Evolutionary conservation across 1,140 invertebrate genomes (phyloP).

Genomic region (Cepaea nemoralis): DNA sequence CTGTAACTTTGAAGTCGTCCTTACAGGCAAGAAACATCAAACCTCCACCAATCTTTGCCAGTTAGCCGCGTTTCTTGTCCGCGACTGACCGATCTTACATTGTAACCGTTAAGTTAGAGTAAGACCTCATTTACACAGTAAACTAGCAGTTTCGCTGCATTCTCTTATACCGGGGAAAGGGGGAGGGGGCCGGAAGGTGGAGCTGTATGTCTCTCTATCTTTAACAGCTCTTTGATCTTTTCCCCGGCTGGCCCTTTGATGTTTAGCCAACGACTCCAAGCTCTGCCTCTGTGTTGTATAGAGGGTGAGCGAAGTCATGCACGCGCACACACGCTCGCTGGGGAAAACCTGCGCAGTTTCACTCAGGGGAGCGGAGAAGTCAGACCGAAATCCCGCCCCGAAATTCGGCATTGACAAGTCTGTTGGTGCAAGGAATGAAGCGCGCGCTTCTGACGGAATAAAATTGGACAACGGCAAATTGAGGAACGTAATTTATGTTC

Average conservation of each 20-base stretch:
- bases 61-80: not conserved
- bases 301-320: not conserved
- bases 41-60: not conserved
- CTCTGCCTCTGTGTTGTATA: slow-evolving; percentile 1
- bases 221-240: slow-evolving; percentile 4
- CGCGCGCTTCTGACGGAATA: not conserved
- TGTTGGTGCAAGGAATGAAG: not conserved
- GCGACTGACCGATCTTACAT: not conserved
- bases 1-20: not conserved
- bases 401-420: not conserved
- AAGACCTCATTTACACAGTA: not conserved
- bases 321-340: not conserved
- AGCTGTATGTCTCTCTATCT: not conserved
- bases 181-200: not conserved
- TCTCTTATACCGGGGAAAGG: not conserved
- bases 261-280: slow-evolving; percentile 7
- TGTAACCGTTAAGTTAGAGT: not conserved
- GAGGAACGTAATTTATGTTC: not conserved
- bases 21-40: not conserved
- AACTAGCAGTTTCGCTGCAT: not conserved
- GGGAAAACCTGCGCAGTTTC: not conserved
- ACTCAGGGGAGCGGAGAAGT: not conserved
- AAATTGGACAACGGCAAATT: no score
- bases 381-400: not conserved
- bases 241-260: not conserved